Percentiles rank a stretch among this genome's conserved stretches.
phyloP scores from a whole-genome alignment of 2,888 invertebrate species.

The Cordilura impudica region DNA sequence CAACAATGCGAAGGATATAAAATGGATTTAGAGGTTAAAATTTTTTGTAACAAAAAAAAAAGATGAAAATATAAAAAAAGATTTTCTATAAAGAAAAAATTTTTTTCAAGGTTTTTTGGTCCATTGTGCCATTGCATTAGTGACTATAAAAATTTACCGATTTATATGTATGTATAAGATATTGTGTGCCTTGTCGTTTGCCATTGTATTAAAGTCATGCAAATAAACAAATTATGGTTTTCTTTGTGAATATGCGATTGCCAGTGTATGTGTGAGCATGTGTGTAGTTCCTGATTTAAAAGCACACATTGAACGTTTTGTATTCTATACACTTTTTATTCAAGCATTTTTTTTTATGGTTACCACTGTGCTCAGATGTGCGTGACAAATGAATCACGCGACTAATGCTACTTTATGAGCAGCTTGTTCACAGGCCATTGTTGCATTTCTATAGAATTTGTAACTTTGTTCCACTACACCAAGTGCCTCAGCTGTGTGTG shows the following conservation, averaged over 20 bases:
- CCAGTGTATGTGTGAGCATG: not conserved
- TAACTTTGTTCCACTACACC: not conserved
- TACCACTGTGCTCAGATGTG: slow-evolving; percentile 46
- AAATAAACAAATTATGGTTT: slow-evolving; percentile 46
- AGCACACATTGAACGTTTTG: not conserved
- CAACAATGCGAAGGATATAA: too few species aligned
- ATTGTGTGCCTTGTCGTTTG: slow-evolving; percentile 20
- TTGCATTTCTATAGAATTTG: slow-evolving; percentile 19
- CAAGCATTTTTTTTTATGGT: not conserved
- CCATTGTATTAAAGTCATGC: slow-evolving; percentile 46
- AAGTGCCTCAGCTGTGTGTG: slow-evolving; percentile 8
- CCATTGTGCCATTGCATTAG: not conserved
- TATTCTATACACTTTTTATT: not conserved
- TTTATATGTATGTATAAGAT: not conserved
- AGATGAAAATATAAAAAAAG: too few species aligned
- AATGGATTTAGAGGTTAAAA: too few species aligned
- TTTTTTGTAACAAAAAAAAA: too few species aligned
- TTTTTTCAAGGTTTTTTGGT: too few species aligned
- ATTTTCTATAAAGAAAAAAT: too few species aligned
- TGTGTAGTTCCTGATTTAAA: not conserved
- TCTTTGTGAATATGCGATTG: not conserved
- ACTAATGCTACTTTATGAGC: slow-evolving; percentile 43
- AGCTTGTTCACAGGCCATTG: slow-evolving; percentile 39
- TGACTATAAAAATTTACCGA: too few species aligned
- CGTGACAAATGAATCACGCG: slow-evolving; percentile 59